These are phyloP conservation scores for Apodemus sylvaticus DNA, from an alignment of 2,113 vertebrate species.

Conservation along the genomic window DNA sequence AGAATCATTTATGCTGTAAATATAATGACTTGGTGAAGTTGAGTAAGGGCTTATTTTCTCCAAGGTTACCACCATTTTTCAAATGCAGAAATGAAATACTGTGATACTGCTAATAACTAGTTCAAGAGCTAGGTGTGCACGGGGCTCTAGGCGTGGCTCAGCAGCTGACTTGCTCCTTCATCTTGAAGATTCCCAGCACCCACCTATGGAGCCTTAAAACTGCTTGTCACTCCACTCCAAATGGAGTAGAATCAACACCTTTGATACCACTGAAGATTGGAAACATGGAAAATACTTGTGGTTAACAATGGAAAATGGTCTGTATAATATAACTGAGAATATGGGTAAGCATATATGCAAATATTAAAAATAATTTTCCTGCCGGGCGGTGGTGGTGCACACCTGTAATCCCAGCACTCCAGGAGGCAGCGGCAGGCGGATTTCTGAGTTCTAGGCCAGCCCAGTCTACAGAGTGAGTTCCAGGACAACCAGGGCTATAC, in stretches of 20 bases:
- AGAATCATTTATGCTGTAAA: fast-evolving
- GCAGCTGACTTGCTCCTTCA: neutral
- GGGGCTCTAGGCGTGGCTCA: neutral
- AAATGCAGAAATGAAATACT: neutral
- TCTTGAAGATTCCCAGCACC: neutral
- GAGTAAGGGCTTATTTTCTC: neutral
- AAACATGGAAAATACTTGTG: neutral
- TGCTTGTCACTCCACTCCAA: neutral
- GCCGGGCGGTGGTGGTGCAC: too few relatives aligned
- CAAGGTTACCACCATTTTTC: neutral
- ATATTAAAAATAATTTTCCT: neutral
- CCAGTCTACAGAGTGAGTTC: too few relatives aligned
- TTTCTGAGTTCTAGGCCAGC: too few relatives aligned
- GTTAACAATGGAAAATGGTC: neutral
- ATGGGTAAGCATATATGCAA: neutral
- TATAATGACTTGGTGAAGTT: neutral
- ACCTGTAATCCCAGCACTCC: too few relatives aligned
- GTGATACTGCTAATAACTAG: neutral
- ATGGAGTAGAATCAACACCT: neutral
- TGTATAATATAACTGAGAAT: slow-evolving; percentile 6
- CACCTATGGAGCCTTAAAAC: neutral
- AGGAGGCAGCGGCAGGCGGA: too few relatives aligned
- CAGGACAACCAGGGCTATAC: too few relatives aligned
- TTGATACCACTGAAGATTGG: neutral
- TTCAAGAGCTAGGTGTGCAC: neutral